Percentiles rank a stretch among this genome's conserved stretches.
These are phyloP conservation scores for Belgica antarctica DNA, from an alignment of 2,888 invertebrate species.

Conservation along the genomic window DNA sequence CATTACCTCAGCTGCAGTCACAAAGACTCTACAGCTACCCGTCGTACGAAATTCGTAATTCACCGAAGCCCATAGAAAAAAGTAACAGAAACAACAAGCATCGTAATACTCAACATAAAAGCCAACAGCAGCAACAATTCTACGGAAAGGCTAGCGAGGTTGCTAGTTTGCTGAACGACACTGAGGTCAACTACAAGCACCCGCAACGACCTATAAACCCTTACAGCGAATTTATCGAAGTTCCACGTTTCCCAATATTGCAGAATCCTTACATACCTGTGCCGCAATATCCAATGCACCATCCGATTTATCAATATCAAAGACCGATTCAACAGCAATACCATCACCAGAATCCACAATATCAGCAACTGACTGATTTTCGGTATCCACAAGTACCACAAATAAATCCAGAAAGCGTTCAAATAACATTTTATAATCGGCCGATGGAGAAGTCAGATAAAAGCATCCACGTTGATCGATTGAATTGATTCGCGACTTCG, in stretches of 20 bases:
- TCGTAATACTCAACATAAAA: slow-evolving; percentile 46
- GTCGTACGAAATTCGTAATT: slow-evolving; percentile 21
- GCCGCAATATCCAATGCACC: background rate
- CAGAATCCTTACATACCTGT: slow-evolving; percentile 12
- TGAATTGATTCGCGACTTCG: too few relatives aligned
- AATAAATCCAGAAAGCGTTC: slow-evolving; percentile 38
- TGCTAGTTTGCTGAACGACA: slow-evolving; percentile 59
- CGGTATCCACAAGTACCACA: slow-evolving; percentile 35
- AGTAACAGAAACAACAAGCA: slow-evolving; percentile 32
- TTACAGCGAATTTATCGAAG: slow-evolving; percentile 60
- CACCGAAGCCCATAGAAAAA: background rate
- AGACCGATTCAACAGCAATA: background rate
- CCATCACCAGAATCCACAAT: slow-evolving; percentile 4
- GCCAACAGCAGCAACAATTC: slow-evolving; percentile 44
- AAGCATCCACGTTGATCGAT: background rate
- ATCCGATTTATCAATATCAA: slow-evolving; percentile 19
- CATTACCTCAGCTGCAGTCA: slow-evolving; percentile 30
- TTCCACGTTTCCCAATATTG: slow-evolving; percentile 30
- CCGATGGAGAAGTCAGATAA: slow-evolving; percentile 35
- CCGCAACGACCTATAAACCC: slow-evolving; percentile 67
- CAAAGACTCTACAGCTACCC: slow-evolving; percentile 25
- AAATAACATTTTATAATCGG: slow-evolving; percentile 39
- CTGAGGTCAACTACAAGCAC: slow-evolving; percentile 68
- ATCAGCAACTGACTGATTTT: background rate
- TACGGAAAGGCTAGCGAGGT: slow-evolving; percentile 39